Evolutionary conservation across 2,797 vertebrate species (phyloP).

Genomic region (Picus viridis): DNA sequence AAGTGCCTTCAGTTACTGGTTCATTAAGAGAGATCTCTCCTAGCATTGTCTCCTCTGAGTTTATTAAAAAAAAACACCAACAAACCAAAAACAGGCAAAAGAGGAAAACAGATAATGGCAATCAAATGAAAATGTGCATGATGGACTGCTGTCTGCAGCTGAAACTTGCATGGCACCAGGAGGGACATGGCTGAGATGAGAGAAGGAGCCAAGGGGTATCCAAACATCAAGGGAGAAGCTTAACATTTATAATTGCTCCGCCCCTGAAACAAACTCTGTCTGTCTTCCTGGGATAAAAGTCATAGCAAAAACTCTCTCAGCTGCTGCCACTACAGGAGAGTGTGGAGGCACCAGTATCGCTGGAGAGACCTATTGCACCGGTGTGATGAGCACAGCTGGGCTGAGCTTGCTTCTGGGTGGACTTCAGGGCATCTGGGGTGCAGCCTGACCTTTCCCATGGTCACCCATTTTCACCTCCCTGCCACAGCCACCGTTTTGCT

Average conservation of each 20-base stretch:
- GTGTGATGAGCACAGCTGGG: not conserved
- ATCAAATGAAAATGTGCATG: not conserved
- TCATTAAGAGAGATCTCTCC: conserved; percentile 34
- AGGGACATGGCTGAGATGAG: not conserved
- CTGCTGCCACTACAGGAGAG: not conserved
- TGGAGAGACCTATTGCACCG: not conserved
- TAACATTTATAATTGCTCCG: not conserved
- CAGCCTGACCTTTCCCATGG: not conserved
- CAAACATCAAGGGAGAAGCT: not conserved
- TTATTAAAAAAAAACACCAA: not conserved
- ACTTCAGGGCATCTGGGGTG: not conserved
- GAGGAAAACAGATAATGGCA: fast-evolving
- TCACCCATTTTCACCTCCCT: not conserved
- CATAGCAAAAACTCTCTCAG: not conserved
- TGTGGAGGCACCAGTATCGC: not conserved
- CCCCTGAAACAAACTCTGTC: not conserved
- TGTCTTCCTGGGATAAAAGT: not conserved
- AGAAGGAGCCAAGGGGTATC: not conserved
- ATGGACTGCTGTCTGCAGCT: not conserved
- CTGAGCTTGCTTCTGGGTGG: not conserved
- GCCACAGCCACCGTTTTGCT: not conserved
- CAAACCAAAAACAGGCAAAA: too few species aligned
- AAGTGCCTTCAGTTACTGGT: conserved; percentile 57
- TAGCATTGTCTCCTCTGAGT: not conserved
- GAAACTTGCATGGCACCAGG: not conserved